phyloP scores from a whole-genome alignment of 2,113 vertebrate species.

The Cyprinus carpio region DNA sequence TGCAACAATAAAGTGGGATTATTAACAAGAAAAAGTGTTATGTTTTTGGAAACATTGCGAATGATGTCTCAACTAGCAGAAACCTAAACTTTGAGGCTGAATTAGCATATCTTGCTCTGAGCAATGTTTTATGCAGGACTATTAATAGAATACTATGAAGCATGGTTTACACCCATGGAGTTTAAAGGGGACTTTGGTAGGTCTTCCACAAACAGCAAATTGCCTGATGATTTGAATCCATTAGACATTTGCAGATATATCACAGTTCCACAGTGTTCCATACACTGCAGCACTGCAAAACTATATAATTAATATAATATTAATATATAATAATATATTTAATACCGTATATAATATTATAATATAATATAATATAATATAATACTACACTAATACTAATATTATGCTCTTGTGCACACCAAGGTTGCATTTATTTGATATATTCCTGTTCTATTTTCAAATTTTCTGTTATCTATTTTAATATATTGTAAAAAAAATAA shows the following conservation, averaged over 20 bases:
- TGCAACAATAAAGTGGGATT: neutral
- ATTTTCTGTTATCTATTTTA: too few species aligned
- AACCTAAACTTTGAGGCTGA: neutral
- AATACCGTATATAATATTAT: too few species aligned
- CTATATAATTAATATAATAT: too few species aligned
- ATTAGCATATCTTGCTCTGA: neutral
- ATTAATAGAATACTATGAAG: neutral
- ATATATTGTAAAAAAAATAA: too few species aligned
- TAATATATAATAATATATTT: too few species aligned
- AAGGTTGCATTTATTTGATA: too few species aligned
- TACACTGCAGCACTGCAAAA: neutral
- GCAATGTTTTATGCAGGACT: neutral
- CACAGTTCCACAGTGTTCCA: neutral
- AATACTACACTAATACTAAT: too few species aligned
- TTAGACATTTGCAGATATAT: neutral
- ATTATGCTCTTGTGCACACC: too few species aligned
- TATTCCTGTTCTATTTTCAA: too few species aligned
- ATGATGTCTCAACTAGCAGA: neutral
- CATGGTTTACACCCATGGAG: neutral
- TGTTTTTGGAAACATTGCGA: neutral
- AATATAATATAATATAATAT: too few species aligned
- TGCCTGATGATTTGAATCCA: neutral
- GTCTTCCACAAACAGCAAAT: neutral
- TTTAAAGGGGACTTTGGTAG: neutral
- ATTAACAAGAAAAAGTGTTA: neutral